Evolutionary conservation across 2,113 vertebrate genomes (phyloP).

Genomic region (Phyllostomus hastatus): DNA sequence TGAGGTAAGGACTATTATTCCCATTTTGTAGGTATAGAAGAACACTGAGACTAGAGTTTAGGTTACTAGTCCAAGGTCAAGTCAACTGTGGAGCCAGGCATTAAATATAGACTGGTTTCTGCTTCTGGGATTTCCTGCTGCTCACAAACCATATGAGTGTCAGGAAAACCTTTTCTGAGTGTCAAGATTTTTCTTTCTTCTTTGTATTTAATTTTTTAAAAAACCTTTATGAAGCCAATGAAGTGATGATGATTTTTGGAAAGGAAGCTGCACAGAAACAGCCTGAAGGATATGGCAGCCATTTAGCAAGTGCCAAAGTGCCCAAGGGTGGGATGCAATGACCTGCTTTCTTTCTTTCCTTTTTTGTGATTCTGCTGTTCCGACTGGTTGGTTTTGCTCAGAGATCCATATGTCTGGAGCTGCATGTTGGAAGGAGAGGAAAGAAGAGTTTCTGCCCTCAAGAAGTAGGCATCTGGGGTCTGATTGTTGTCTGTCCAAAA

Average conservation of each 20-base stretch:
- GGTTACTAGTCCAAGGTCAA: neutral
- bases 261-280: neutral
- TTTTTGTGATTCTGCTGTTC: neutral
- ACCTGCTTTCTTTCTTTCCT: neutral
- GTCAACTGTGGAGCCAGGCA: neutral
- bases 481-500: neutral
- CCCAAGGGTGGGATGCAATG: no score
- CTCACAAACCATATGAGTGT: neutral
- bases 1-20: neutral
- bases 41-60: neutral
- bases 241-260: neutral
- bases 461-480: neutral
- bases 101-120: neutral
- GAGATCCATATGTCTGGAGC: neutral
- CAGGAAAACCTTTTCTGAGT: neutral
- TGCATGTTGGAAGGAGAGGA: neutral
- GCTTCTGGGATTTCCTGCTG: neutral
- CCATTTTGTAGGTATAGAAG: neutral
- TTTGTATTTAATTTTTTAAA: neutral
- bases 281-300: neutral
- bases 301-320: fast-evolving
- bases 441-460: neutral
- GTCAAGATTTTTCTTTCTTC: neutral
- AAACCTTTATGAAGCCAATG: neutral
- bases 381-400: fast-evolving